These are phyloP conservation scores for Dunckerocampus dactyliophorus DNA, from an alignment of 2,113 vertebrate genomes.

Conservation along the genomic window DNA sequence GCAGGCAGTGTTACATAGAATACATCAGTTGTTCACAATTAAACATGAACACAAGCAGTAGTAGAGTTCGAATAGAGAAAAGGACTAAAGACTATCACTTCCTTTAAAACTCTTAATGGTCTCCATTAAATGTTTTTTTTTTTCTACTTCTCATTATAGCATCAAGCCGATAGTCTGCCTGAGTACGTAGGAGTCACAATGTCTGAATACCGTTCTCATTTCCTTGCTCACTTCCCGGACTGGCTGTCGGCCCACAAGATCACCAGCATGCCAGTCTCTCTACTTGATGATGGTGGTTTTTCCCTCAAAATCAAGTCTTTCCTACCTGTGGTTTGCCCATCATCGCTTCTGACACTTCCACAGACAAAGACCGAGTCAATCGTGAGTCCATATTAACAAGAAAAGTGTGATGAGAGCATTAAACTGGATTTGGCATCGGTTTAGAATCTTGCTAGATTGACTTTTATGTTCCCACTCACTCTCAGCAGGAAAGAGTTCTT, in stretches of 20 bases:
- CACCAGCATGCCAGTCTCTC: slow-evolving; percentile 36
- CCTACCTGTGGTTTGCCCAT: slow-evolving; percentile 17
- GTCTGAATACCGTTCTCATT: slow-evolving; percentile 27
- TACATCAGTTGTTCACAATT: too few species aligned
- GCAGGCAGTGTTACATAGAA: too few species aligned
- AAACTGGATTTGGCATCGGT: neutral
- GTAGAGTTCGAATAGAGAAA: neutral
- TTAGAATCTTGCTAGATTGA: neutral
- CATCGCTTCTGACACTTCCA: neutral
- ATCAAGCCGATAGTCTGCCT: slow-evolving; percentile 22
- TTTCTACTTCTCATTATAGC: neutral
- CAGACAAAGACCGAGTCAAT: neutral
- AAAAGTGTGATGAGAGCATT: too few species aligned
- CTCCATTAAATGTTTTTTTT: neutral
- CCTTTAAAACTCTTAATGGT: slow-evolving; percentile 2
- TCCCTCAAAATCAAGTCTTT: too few species aligned
- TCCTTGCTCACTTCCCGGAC: slow-evolving; percentile 35
- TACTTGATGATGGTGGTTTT: neutral
- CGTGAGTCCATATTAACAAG: too few species aligned
- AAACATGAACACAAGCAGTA: neutral
- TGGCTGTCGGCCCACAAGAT: slow-evolving; percentile 32
- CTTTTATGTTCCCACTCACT: neutral
- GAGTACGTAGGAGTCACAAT: slow-evolving; percentile 36
- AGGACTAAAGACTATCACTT: neutral
- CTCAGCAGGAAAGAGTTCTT: neutral